Conservation (phyloP, 2,113 vertebrate species). For the Podarcis cretensis region DNA sequence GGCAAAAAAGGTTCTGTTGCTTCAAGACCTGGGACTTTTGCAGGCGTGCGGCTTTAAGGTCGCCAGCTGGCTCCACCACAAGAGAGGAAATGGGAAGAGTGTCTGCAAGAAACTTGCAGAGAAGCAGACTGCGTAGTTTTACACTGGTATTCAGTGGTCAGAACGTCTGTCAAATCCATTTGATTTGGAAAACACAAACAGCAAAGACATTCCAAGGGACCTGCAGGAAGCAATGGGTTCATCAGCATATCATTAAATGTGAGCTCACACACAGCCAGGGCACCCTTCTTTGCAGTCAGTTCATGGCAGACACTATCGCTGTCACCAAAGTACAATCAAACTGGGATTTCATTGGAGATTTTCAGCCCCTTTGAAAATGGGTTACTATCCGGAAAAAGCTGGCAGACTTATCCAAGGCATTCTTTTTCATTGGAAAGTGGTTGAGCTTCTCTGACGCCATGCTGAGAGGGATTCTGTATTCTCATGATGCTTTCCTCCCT, state of each 20-base stretch:
- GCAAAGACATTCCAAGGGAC: conserved; percentile 36
- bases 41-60: conserved; percentile 46
- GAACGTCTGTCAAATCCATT: conserved; percentile 56
- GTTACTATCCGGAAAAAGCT: neutral
- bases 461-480: neutral
- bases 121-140: conserved; percentile 51
- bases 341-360: neutral
- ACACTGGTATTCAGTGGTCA: conserved; percentile 67
- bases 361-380: neutral
- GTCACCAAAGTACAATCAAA: neutral
- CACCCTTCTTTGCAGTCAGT: neutral
- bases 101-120: conserved; percentile 71
- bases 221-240: neutral
- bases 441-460: neutral
- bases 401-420: neutral
- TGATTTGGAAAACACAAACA: conserved; percentile 55
- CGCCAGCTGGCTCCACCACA: conserved; percentile 68
- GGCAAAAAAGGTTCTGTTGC: conserved; percentile 45
- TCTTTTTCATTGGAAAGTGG: neutral
- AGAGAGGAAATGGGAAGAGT: conserved; percentile 56
- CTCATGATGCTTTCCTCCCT: neutral
- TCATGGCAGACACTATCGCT: neutral
- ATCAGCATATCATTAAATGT: neutral
- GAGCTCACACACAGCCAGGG: too few species aligned
- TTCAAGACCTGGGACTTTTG: conserved; percentile 40